A percentile compares a stretch with the other conserved stretches of the same genome.
phyloP scores from a whole-genome alignment of 2,888 invertebrate species.

The Sesia apiformis region DNA sequence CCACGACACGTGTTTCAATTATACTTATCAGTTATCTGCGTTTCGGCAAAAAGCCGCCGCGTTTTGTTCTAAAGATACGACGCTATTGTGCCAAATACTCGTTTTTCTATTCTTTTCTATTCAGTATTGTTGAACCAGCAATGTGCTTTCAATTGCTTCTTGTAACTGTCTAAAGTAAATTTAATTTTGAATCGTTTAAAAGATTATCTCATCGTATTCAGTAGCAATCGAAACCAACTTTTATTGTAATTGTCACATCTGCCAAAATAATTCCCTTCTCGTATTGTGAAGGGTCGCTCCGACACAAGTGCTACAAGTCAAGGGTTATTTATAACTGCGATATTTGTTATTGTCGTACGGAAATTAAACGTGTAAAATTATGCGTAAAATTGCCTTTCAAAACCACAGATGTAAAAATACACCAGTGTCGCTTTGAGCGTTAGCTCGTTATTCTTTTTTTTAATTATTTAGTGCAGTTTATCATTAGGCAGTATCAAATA shows the following conservation, averaged over 20 bases:
- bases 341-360: conserved; percentile 1
- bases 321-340: conserved; percentile 16
- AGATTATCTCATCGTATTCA: conserved; percentile 57
- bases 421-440: no score
- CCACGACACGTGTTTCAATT: conserved; percentile 66
- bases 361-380: not conserved
- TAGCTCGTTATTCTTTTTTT: no score
- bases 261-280: conserved; percentile 36
- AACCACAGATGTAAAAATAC: no score
- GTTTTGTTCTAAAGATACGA: not conserved
- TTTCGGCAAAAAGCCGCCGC: not conserved
- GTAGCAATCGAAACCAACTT: conserved; percentile 59
- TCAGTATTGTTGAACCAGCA: not conserved
- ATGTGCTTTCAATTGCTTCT: not conserved
- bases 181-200: conserved; percentile 27
- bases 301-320: conserved; percentile 14
- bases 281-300: conserved; percentile 13
- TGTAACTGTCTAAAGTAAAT: not conserved
- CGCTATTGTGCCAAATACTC: no score
- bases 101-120: not conserved
- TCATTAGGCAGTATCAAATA: no score
- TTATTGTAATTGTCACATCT: conserved; percentile 66
- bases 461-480: no score
- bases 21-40: conserved; percentile 37
- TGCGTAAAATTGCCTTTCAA: not conserved